A percentile compares a stretch with the other conserved stretches of the same genome.
Conservation (phyloP, 1,140 invertebrate genomes). For the Rhagoletis pomonella region DNA sequence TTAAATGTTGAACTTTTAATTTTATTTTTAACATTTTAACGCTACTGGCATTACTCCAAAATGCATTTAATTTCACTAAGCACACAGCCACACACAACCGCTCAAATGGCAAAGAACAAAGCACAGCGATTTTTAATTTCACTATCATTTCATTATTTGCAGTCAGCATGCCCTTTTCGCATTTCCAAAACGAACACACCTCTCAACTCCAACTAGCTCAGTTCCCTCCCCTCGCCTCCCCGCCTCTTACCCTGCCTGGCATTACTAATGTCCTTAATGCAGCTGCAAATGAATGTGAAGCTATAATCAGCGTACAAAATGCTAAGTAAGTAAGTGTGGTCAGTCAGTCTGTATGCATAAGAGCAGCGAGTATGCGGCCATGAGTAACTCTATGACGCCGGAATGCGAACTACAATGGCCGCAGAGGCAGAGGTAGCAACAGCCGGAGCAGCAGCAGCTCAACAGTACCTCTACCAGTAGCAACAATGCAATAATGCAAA, state of each 20-base stretch:
- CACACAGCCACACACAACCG: not conserved
- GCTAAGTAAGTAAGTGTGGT: slow-evolving; percentile 44
- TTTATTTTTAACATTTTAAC: not conserved
- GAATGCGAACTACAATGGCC: not conserved
- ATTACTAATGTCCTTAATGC: not conserved
- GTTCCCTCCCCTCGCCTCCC: not conserved
- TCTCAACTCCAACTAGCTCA: not conserved
- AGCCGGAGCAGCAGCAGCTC: not conserved
- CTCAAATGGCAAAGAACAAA: not conserved
- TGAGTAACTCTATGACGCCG: not conserved
- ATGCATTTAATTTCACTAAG: slow-evolving; percentile 17
- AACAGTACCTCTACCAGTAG: not conserved
- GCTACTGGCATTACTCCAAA: slow-evolving; percentile 24
- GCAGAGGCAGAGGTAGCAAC: slow-evolving; percentile 2
- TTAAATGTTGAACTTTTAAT: not conserved
- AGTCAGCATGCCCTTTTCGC: not conserved
- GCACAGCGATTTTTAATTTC: slow-evolving; percentile 28
- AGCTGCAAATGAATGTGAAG: slow-evolving; percentile 21
- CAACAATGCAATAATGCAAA: slow-evolving; percentile 25
- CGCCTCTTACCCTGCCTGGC: not conserved
- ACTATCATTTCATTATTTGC: slow-evolving; percentile 28
- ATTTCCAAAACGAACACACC: not conserved
- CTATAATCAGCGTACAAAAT: not conserved
- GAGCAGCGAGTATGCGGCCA: not conserved
- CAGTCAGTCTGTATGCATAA: not conserved